Conservation (phyloP, 1,140 invertebrate species). For the Bombus vancouverensis region DNA sequence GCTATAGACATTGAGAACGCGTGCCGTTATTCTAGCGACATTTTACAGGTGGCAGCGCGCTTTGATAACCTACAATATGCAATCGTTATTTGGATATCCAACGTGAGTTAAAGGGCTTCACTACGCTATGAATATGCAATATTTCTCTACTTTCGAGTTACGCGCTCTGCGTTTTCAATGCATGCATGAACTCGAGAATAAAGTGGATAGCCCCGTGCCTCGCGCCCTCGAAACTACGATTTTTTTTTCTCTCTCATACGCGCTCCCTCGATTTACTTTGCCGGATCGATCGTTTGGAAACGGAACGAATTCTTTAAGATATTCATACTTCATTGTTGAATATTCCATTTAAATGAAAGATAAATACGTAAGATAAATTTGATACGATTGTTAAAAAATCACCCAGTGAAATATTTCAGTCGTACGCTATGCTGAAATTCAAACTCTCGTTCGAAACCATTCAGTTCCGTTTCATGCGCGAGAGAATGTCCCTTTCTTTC, state of each 20-base stretch:
- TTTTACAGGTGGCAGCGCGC: conserved; percentile 50
- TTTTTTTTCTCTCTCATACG: conserved; percentile 15
- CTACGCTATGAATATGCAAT: conserved; percentile 65
- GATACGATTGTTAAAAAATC: neutral
- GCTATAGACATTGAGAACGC: conserved; percentile 9
- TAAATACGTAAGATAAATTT: neutral
- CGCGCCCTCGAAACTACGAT: neutral
- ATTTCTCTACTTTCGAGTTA: conserved; percentile 61
- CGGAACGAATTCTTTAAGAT: neutral
- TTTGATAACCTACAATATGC: conserved; percentile 65
- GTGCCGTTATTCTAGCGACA: conserved; percentile 52
- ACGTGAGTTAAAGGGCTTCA: conserved; percentile 57
- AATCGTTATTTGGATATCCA: conserved; percentile 59
- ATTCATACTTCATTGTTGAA: neutral
- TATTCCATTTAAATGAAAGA: neutral
- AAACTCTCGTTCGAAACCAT: neutral
- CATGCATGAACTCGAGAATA: conserved; percentile 42
- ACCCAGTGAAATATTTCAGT: neutral
- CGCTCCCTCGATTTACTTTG: neutral
- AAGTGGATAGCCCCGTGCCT: conserved; percentile 21
- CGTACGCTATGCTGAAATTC: neutral
- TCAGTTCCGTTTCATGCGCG: neutral
- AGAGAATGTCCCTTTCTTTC: neutral
- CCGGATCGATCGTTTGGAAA: neutral
- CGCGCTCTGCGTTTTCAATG: conserved; percentile 51